These are phyloP conservation scores for Ambastaia sidthimunki DNA, from an alignment of 2,797 vertebrate species.

Conservation along the genomic window DNA sequence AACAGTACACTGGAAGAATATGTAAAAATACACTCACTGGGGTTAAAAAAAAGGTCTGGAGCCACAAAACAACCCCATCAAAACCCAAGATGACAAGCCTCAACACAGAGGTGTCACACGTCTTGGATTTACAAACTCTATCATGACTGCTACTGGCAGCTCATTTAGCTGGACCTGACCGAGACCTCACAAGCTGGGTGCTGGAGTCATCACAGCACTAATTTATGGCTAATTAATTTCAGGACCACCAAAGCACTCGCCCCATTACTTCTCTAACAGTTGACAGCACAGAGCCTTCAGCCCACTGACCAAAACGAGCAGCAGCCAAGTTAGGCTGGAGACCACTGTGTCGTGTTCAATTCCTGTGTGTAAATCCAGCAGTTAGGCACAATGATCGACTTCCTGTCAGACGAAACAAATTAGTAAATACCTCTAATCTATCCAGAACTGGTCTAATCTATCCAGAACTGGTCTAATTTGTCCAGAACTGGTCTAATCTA, in stretches of 20 bases:
- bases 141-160: conserved; percentile 42
- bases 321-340: not conserved
- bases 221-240: conserved; percentile 60
- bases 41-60: not conserved
- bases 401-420: conserved; percentile 54
- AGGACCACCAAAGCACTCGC: conserved; percentile 28
- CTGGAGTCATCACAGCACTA: conserved; percentile 40
- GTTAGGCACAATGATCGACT: conserved; percentile 61
- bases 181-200: conserved; percentile 15
- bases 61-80: not conserved
- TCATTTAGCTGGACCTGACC: conserved; percentile 43
- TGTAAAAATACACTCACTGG: too few relatives aligned
- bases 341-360: conserved; percentile 45
- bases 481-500: too few relatives aligned
- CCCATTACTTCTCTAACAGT: conserved; percentile 37
- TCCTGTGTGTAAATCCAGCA: conserved; percentile 56
- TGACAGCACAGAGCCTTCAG: conserved; percentile 17
- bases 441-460: not conserved
- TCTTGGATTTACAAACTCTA: conserved; percentile 49
- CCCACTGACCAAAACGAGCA: conserved; percentile 4
- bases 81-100: conserved; percentile 45
- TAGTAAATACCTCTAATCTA: conserved; percentile 39
- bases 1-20: too few relatives aligned
- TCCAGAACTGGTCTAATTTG: too few relatives aligned
- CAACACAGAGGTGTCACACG: conserved; percentile 16